phyloP scores from a whole-genome alignment of 2,888 invertebrate species.

The Cyrtodaria siliqua region DNA sequence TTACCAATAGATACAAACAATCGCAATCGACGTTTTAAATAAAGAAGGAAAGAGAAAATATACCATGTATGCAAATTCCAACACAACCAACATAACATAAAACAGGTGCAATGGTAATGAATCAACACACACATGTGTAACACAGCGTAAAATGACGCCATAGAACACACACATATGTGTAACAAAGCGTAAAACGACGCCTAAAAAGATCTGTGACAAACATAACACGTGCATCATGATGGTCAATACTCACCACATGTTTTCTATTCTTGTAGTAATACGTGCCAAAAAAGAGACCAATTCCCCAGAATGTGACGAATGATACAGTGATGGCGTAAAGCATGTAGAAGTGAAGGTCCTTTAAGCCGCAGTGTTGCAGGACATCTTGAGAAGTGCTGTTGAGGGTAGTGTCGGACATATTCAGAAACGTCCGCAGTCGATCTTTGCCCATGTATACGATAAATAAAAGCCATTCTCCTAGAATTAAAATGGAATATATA shows the following conservation, averaged over 20 bases:
- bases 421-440: conserved; percentile 54
- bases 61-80: too few relatives aligned
- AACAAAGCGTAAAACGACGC: too few relatives aligned
- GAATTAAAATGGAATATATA: too few relatives aligned
- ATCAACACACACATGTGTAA: too few relatives aligned
- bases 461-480: conserved; percentile 88
- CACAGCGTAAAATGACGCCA: too few relatives aligned
- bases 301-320: conserved; percentile 88
- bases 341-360: conserved; percentile 63
- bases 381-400: conserved; percentile 11
- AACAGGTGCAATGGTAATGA: too few relatives aligned
- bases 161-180: too few relatives aligned
- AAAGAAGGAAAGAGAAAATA: too few relatives aligned
- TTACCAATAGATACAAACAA: too few relatives aligned
- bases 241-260: conserved; percentile 24
- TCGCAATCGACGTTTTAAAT: too few relatives aligned
- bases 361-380: conserved; percentile 46
- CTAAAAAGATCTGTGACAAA: too few relatives aligned
- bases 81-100: too few relatives aligned
- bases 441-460: conserved; percentile 89
- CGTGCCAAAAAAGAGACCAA: conserved; percentile 90
- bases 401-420: background rate
- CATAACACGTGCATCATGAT: background rate
- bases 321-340: conserved; percentile 87
- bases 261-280: conserved; percentile 88